phyloP scores from a whole-genome alignment of 2,113 vertebrate species.

The Mus musculus region GRCm39 chr19:17376001-17376500 shows the following conservation, averaged over 20 bases:
- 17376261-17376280: background rate
- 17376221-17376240: background rate
- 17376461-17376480: background rate
- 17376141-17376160: background rate
- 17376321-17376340: background rate
- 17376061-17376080: background rate
- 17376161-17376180: background rate
- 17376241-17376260: background rate
- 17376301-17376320: background rate
- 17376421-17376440: background rate
- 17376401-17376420: background rate
- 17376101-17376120: conserved; percentile 1
- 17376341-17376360: background rate
- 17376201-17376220: background rate
- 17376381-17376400: background rate
- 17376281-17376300: background rate
- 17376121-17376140: background rate
- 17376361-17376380: background rate
- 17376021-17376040: conserved; percentile 94
- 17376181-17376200: background rate
- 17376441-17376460: background rate
- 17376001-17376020: conserved; percentile 95
- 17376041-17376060: conserved; percentile 88
- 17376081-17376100: background rate
- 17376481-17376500: background rate